Evolutionary conservation across 1,140 invertebrate genomes (phyloP).

Genomic region (Drosophila pseudoobscura): DNA sequence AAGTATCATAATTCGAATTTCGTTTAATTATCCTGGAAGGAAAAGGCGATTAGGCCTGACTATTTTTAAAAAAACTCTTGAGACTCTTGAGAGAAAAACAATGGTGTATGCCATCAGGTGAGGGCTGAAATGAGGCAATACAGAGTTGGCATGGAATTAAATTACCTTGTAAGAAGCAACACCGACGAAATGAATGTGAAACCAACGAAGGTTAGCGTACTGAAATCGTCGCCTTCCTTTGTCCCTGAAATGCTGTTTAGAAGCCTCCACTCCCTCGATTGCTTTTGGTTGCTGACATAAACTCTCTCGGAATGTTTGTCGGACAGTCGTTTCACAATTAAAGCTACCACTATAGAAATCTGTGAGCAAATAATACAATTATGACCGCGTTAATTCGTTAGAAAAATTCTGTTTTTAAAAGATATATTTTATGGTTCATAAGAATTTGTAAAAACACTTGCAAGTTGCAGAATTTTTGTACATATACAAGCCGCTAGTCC

Average conservation of each 20-base stretch:
- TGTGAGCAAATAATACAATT: conserved; percentile 4
- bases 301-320: conserved; percentile 65
- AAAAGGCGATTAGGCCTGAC: not conserved
- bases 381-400: too few relatives aligned
- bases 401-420: too few relatives aligned
- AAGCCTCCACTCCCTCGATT: conserved; percentile 57
- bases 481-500: conserved; percentile 46
- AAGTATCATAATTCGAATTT: conserved; percentile 42
- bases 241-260: conserved; percentile 56
- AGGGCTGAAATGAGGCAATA: not conserved
- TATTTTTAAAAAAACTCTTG: too few relatives aligned
- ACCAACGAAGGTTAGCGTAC: conserved; percentile 51
- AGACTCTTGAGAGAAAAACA: too few relatives aligned
- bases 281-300: conserved; percentile 40
- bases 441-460: conserved; percentile 32
- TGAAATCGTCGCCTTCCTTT: conserved; percentile 60
- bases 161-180: conserved; percentile 56
- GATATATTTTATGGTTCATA: not conserved
- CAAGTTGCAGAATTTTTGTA: conserved; percentile 57
- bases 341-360: conserved; percentile 38
- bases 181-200: conserved; percentile 51
- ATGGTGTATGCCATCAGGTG: too few relatives aligned
- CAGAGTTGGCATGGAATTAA: not conserved
- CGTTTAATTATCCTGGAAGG: conserved; percentile 45
- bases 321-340: conserved; percentile 60